Evolutionary conservation across 2,113 vertebrate species (phyloP).

Genomic region (Manacus vitellinus): DNA sequence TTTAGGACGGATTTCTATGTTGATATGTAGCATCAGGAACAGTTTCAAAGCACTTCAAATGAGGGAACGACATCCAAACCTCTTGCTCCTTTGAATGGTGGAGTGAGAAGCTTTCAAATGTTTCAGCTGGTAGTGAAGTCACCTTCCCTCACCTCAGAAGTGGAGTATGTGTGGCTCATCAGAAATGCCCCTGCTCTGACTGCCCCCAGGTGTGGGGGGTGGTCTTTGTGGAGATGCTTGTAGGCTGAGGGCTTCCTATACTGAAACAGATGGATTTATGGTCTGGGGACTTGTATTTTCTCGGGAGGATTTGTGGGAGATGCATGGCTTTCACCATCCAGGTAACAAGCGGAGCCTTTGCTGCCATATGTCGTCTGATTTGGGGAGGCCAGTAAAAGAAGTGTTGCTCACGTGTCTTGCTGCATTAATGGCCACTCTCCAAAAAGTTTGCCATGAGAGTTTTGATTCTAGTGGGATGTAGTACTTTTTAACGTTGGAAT

Average conservation of each 20-base stretch:
- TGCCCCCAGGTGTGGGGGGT: not conserved
- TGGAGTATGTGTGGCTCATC: not conserved
- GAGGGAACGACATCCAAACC: not conserved
- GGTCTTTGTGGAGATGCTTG: not conserved
- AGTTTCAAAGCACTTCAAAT: not conserved
- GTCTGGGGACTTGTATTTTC: not conserved
- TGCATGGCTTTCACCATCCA: not conserved
- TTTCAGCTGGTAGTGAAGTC: not conserved
- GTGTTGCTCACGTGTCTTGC: not conserved
- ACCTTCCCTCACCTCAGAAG: not conserved
- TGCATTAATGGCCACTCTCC: rapidly evolving
- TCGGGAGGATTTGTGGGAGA: not conserved
- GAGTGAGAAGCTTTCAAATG: not conserved
- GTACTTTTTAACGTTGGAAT: not conserved
- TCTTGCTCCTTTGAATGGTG: not conserved
- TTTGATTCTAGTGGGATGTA: not conserved
- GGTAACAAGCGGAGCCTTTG: not conserved
- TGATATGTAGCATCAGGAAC: not conserved
- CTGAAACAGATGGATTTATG: not conserved
- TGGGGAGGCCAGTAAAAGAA: not conserved
- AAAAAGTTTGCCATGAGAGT: not conserved
- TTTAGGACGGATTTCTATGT: not conserved
- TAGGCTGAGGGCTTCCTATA: not conserved
- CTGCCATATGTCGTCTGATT: not conserved
- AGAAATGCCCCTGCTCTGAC: not conserved